These are phyloP conservation scores for Euplexia lucipara DNA, from an alignment of 2,888 invertebrate species.

Conservation along the genomic window DNA sequence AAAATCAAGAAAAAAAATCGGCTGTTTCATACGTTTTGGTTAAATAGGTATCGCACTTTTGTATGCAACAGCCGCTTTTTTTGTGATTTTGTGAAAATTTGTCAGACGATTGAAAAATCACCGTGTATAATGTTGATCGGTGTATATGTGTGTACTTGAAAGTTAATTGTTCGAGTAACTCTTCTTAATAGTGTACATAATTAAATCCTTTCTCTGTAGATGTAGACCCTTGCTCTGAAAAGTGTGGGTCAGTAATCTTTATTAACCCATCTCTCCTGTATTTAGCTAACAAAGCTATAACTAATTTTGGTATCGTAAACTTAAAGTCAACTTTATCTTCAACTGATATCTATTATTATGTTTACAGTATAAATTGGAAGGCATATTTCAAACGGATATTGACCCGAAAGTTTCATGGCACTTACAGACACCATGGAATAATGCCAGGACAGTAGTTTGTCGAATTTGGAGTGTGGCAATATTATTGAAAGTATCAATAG, in stretches of 20 bases:
- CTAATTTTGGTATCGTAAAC: conserved; percentile 47
- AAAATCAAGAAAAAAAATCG: too few relatives aligned
- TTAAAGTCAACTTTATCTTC: conserved; percentile 40
- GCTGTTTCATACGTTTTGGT: too few relatives aligned
- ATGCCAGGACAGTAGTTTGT: conserved; percentile 15
- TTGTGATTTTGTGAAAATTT: too few relatives aligned
- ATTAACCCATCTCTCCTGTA: not conserved
- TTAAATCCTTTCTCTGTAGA: too few relatives aligned
- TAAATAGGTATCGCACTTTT: too few relatives aligned
- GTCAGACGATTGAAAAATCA: too few relatives aligned
- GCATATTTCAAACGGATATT: conserved; percentile 29
- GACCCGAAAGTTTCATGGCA: conserved; percentile 34
- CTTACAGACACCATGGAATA: conserved; percentile 20
- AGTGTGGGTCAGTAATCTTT: not conserved
- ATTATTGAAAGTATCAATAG: conserved; percentile 2
- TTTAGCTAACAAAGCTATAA: conserved; percentile 36
- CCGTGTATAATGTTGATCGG: too few relatives aligned
- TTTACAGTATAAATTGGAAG: conserved; percentile 34
- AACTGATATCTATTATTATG: conserved; percentile 26
- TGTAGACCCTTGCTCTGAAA: not conserved
- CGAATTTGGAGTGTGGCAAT: conserved; percentile 12
- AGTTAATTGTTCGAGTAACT: too few relatives aligned
- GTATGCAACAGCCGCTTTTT: too few relatives aligned
- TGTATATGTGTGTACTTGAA: too few relatives aligned
- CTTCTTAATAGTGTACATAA: too few relatives aligned